These are phyloP conservation scores for Notocelia uddmanniana DNA, from an alignment of 2,888 invertebrate genomes.

Conservation along the genomic window DNA sequence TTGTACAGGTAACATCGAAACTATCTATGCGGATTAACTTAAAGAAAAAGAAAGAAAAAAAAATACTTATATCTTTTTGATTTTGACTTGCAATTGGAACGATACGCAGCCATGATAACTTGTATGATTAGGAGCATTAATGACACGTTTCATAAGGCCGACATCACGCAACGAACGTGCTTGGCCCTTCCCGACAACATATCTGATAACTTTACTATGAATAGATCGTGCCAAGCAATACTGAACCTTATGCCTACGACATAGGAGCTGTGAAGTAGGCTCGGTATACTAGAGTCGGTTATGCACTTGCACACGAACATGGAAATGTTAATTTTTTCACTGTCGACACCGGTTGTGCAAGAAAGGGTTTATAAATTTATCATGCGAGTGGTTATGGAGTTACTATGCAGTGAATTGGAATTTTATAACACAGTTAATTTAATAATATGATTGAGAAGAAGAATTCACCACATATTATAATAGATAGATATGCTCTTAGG, in stretches of 20 bases:
- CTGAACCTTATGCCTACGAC: not conserved
- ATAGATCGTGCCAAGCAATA: not conserved
- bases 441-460: not conserved
- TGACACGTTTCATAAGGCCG: slow-evolving; percentile 37
- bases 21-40: too few relatives aligned
- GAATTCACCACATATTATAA: too few relatives aligned
- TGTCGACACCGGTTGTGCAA: slow-evolving; percentile 37
- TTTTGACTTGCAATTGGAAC: too few relatives aligned
- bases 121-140: slow-evolving; percentile 23
- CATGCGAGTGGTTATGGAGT: slow-evolving; percentile 1
- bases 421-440: not conserved
- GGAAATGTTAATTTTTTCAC: slow-evolving; percentile 33
- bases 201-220: slow-evolving; percentile 9
- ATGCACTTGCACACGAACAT: slow-evolving; percentile 33
- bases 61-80: too few relatives aligned
- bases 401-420: not conserved
- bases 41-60: too few relatives aligned
- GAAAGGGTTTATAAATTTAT: not conserved
- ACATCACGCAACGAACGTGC: slow-evolving; percentile 44
- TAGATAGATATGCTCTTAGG: too few relatives aligned
- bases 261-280: not conserved
- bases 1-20: too few relatives aligned
- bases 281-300: not conserved
- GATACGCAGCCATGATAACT: slow-evolving; percentile 27
- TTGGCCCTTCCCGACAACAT: slow-evolving; percentile 35